A percentile compares a stretch with the other conserved stretches of the same genome.
Evolutionary conservation across 2,113 vertebrate genomes (phyloP).

Genomic region (Caracal caracal): DNA sequence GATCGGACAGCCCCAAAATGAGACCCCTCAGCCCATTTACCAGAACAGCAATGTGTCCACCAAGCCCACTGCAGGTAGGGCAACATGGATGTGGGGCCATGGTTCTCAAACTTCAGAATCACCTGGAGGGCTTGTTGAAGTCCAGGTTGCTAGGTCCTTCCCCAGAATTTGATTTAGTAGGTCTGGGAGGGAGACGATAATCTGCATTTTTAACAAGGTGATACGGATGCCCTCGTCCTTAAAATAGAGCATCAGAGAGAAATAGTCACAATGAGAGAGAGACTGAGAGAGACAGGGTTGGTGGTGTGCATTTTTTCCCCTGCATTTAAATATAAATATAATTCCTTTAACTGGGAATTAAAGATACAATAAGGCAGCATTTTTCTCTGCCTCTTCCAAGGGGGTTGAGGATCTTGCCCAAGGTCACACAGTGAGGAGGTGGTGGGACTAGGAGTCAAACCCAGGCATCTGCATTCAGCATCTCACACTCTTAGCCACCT

Average conservation of each 20-base stretch:
- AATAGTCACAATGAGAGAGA: neutral
- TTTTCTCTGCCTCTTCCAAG: slow-evolving; percentile 3
- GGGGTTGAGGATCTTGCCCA: neutral
- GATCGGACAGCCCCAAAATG: slow-evolving; percentile 95
- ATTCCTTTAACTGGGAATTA: neutral
- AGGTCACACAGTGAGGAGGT: neutral
- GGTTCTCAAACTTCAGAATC: neutral
- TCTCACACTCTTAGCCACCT: neutral
- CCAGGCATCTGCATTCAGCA: neutral
- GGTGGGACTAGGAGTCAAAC: neutral
- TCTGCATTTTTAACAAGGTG: neutral
- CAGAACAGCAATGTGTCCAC: slow-evolving; percentile 92
- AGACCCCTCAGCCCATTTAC: slow-evolving; percentile 91
- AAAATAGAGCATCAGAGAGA: neutral
- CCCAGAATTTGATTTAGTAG: neutral
- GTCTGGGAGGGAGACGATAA: neutral
- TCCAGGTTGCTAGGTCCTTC: no score
- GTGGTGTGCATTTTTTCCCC: neutral
- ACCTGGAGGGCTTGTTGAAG: neutral
- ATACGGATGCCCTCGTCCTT: neutral
- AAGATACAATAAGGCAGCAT: neutral
- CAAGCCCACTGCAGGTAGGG: slow-evolving; percentile 93
- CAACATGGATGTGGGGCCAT: fast-evolving
- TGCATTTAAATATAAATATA: neutral
- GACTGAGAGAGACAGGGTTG: neutral